Conservation (phyloP, 23 tunicate genomes). For the Oikopleura dioica region DNA sequence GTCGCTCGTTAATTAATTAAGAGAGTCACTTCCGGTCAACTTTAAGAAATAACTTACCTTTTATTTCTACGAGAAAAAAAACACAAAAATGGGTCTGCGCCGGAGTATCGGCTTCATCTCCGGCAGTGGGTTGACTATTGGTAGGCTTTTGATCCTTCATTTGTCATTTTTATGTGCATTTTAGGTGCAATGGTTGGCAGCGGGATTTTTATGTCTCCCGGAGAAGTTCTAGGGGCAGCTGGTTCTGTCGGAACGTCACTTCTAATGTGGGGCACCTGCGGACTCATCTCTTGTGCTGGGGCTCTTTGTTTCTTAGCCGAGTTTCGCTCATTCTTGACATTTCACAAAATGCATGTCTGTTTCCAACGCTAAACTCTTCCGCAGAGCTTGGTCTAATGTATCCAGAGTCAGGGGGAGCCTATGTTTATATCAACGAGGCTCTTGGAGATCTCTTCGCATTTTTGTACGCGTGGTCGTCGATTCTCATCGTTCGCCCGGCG, state of each 20-base stretch:
- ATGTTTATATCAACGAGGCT: neutral
- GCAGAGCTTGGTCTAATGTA: slow-evolving; percentile 2
- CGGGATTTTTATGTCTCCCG: slow-evolving; percentile 9
- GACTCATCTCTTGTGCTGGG: neutral
- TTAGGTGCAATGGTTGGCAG: neutral
- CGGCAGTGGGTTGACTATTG: too few species aligned
- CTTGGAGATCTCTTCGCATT: slow-evolving; percentile 4
- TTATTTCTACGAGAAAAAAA: too few species aligned
- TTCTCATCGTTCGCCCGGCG: neutral
- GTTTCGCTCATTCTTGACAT: too few species aligned
- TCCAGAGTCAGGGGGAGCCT: slow-evolving; percentile 4
- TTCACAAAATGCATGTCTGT: too few species aligned
- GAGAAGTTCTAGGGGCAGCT: neutral
- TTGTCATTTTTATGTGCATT: too few species aligned
- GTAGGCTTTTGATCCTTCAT: too few species aligned
- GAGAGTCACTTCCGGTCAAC: too few species aligned
- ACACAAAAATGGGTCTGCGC: too few species aligned
- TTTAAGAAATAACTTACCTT: too few species aligned
- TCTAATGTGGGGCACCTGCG: neutral
- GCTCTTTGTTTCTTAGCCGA: neutral
- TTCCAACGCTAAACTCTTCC: too few species aligned
- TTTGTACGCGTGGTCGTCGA: neutral
- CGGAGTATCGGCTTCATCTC: too few species aligned
- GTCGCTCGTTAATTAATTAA: too few species aligned
- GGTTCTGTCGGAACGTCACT: slow-evolving; percentile 2